phyloP scores from a whole-genome alignment of 2,888 invertebrate species.

The Volucella inflata region DNA sequence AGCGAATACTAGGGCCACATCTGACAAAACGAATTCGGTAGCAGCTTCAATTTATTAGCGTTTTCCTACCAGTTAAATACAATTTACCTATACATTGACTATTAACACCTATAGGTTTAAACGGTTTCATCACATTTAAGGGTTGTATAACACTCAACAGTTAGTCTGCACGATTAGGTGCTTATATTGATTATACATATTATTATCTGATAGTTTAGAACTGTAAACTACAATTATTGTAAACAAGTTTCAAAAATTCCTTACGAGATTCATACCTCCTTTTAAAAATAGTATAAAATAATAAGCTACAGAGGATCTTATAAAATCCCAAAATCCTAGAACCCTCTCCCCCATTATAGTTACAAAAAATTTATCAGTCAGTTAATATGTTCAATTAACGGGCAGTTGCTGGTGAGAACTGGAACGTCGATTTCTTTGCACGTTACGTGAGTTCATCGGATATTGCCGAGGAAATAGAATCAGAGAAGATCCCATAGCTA shows the following conservation, averaged over 20 bases:
- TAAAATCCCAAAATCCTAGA: conserved; percentile 34
- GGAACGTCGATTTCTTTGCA: conserved; percentile 70
- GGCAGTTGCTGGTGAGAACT: conserved; percentile 74
- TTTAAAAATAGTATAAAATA: conserved; percentile 65
- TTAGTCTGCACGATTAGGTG: conserved; percentile 35
- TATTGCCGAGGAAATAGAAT: conserved; percentile 85
- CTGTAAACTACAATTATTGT: conserved; percentile 55
- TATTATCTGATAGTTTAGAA: conserved; percentile 62
- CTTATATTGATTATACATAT: conserved; percentile 56
- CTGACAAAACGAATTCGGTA: conserved; percentile 46
- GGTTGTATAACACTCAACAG: conserved; percentile 69
- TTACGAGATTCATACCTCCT: conserved; percentile 60
- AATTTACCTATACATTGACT: conserved; percentile 74
- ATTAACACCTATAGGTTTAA: conserved; percentile 71
- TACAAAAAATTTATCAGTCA: conserved; percentile 63
- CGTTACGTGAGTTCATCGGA: conserved; percentile 84
- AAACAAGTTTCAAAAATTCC: conserved; percentile 60
- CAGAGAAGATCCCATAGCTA: conserved; percentile 92
- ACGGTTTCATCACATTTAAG: conserved; percentile 70
- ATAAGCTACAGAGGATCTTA: conserved; percentile 40
- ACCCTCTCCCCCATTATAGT: conserved; percentile 6
- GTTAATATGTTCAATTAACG: conserved; percentile 65
- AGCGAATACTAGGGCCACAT: conserved; percentile 62
- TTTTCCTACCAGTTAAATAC: conserved; percentile 67
- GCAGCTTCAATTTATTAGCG: conserved; percentile 46